A percentile compares a stretch with the other conserved stretches of the same genome.
Evolutionary conservation across 2,113 vertebrate species (phyloP).

Genomic region (Microcebus griseorufus): DNA sequence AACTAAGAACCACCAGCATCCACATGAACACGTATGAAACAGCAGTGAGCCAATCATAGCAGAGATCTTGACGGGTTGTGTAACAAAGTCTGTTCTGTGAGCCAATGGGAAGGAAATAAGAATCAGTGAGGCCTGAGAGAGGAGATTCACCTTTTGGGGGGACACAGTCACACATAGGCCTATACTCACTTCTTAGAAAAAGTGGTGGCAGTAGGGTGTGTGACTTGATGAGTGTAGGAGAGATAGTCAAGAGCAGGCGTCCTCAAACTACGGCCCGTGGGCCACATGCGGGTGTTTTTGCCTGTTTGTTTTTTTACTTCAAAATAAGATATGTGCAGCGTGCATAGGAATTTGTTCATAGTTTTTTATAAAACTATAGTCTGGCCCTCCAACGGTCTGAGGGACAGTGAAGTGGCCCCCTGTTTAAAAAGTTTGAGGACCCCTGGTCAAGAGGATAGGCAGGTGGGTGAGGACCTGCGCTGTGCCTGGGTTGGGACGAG

Average conservation of each 20-base stretch:
- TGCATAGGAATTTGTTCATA: no score
- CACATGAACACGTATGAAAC: not conserved
- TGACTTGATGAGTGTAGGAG: not conserved
- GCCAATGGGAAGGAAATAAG: not conserved
- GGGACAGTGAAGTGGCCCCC: no score
- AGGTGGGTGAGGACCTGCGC: not conserved
- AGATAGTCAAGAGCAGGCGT: rapidly evolving
- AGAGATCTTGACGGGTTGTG: not conserved
- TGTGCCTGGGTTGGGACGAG: rapidly evolving
- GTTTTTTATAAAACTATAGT: no score
- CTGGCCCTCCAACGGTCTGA: no score
- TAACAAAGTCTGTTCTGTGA: not conserved
- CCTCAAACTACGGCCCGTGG: no score
- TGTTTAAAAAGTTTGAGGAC: no score
- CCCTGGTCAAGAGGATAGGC: not conserved
- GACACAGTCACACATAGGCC: not conserved
- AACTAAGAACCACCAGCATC: not conserved
- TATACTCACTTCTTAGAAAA: not conserved
- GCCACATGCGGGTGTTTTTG: no score
- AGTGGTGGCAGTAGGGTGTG: not conserved
- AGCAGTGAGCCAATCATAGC: not conserved
- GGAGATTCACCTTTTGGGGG: not conserved
- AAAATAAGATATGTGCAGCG: no score
- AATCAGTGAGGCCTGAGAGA: not conserved
- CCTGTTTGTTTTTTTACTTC: no score